Conservation (phyloP, 2,888 invertebrate species). For the Erannis defoliaria region DNA sequence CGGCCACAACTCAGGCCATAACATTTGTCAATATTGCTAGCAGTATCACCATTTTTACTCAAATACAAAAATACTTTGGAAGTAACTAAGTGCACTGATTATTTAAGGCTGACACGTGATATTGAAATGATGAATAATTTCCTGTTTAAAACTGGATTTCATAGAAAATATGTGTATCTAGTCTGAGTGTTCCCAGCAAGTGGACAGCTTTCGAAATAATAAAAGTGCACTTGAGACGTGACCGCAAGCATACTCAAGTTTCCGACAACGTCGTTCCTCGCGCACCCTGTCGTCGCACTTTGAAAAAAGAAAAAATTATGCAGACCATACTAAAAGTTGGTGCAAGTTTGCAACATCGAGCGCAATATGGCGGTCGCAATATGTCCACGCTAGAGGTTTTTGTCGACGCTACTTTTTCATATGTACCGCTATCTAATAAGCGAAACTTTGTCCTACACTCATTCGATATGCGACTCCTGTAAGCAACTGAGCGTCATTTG, state of each 20-base stretch:
- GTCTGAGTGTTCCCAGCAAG: constrained; percentile 22
- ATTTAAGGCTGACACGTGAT: background rate
- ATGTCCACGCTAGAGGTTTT: constrained; percentile 78
- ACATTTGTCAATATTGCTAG: constrained; percentile 47
- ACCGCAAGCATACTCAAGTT: constrained; percentile 57
- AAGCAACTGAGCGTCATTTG: constrained; percentile 69
- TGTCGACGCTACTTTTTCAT: constrained; percentile 80
- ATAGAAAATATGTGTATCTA: constrained; percentile 17
- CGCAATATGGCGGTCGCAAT: constrained; percentile 77
- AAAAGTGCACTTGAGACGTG: constrained; percentile 61
- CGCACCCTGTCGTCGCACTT: constrained; percentile 46
- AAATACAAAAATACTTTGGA: constrained; percentile 25
- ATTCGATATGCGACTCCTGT: constrained; percentile 81
- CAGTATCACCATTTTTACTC: constrained; percentile 40
- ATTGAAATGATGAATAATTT: constrained; percentile 3
- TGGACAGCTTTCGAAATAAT: constrained; percentile 56
- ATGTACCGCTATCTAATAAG: constrained; percentile 83
- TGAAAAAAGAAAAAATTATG: constrained; percentile 71
- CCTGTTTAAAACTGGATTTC: constrained; percentile 9
- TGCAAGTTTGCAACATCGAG: constrained; percentile 77
- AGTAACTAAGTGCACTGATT: constrained; percentile 19
- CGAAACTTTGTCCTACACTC: constrained; percentile 78
- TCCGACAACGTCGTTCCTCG: constrained; percentile 51
- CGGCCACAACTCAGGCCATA: constrained; percentile 47
- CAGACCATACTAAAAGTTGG: constrained; percentile 67